Percentiles rank a stretch among this genome's conserved stretches.
Conservation (phyloP, 1,140 invertebrate genomes). For the Glossosoma conforme region DNA sequence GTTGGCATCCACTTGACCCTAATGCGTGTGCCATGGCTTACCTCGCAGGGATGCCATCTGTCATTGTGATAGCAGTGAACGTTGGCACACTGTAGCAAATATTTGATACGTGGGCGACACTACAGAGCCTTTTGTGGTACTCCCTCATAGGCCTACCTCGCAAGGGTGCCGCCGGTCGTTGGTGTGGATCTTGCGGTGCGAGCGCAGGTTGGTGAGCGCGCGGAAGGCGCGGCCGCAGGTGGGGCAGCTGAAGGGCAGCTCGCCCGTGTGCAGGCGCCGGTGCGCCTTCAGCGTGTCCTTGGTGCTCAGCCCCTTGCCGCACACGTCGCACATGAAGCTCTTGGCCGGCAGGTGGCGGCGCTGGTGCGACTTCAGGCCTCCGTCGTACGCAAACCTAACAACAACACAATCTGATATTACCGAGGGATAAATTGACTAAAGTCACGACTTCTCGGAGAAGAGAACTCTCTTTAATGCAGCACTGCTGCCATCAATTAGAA, state of each 20-base stretch:
- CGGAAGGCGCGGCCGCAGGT: conserved; percentile 23
- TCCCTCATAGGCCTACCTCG: conserved; percentile 17
- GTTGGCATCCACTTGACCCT: no score
- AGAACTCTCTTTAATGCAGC: no score
- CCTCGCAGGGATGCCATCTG: no score
- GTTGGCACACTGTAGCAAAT: no score
- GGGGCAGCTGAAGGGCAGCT: conserved; percentile 23
- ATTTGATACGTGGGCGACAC: no score
- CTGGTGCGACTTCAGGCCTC: conserved; percentile 53
- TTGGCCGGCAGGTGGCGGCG: conserved; percentile 60
- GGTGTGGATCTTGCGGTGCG: conserved; percentile 23
- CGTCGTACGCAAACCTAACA: conserved; percentile 44
- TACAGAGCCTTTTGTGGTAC: no score
- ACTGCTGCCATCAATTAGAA: no score
- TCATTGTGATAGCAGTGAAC: no score
- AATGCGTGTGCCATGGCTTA: no score
- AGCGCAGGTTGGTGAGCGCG: conserved; percentile 21
- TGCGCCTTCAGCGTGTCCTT: conserved; percentile 66
- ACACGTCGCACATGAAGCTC: conserved; percentile 68
- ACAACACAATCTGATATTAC: conserved; percentile 5
- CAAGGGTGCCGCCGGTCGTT: conserved; percentile 23
- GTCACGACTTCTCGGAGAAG: no score
- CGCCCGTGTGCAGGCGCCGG: conserved; percentile 40
- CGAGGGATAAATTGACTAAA: no score
- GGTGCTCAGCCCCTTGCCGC: conserved; percentile 69